Base-by-base conservation (phyloP, 2,797 vertebrate species). In the Clarias pachynema region DNA sequence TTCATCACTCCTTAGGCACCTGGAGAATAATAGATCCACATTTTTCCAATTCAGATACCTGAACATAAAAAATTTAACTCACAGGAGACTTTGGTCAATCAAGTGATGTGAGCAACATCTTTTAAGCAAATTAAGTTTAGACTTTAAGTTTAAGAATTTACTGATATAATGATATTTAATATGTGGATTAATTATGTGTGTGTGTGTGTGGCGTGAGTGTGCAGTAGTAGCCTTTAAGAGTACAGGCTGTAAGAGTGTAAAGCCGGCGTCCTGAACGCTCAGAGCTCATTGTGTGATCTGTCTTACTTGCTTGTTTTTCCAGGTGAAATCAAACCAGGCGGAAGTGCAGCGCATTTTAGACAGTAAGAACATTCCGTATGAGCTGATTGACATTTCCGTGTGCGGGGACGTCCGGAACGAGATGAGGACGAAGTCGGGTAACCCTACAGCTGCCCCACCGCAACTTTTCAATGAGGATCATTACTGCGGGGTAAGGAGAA, bases 251-350 rank as follows among this genome's bases (percentile, higher is more conserved):
- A 15, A 53, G 40, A 56, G n/a, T 69, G 6, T 49, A 73, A 26
- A 4, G 1, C 49, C 16, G 53, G 59, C 4, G 26, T 75, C 0
- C 29, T 37, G 29, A 24, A 59, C 12, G 53, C 59, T 31, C 18
- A 16, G 49, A 29, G 10, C 9, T 72, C 69, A 15, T 49, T 20
- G 56, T 29, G 20, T 57, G 18, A 31, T 12, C 0, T 75, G 49
- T 2, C 18, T 20, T 18, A 22, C 57, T 59, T 57, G 15, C 18
- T 59, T n/a, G 53, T 24, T 0, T 0, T 83, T 88, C 0, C 91
- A 99, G 98, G 96, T 98, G 90, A 99, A 99, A 92, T 97, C 97
- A 85, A 96, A 99, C 82, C 98, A 99, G 95, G 95, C 95, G 0
- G 97, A 99, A 86, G 94, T 99, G 87, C 97, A 95, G 4, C 93